Base-by-base conservation (phyloP, 2,888 invertebrate genomes). In the Rotaria macrura region DNA sequence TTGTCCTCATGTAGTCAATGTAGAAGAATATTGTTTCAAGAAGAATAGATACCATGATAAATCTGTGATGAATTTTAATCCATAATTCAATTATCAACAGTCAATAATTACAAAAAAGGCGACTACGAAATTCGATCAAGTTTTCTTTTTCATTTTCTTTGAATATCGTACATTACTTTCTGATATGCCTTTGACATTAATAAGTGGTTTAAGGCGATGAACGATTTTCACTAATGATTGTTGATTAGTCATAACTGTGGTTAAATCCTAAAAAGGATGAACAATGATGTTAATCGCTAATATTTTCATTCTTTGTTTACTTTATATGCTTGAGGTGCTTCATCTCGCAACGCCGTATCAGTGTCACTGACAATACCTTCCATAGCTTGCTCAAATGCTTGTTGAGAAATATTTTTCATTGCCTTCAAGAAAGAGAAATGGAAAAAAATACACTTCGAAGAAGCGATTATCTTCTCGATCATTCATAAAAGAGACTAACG, bases 261-360 rank as follows among this genome's bases (percentile, higher is more conserved):
- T 79, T 14, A 79, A 79, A 79, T 79, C 40, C 79, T 79, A 43
- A 79, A 43, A 79, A n/a, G n/a, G n/a, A 10, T n/a, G 14, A 20
- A 43, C 1, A 4, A 43, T 43, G 6, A 79, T 4, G 6, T 38
- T 1, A 72, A 38, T 0, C 9, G n/a, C 1, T 79, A 14, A 14
- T 12, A 79, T 40, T 25, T 7, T 43, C 25, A 23, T 79, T 79
- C 47, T 79, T 43, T 10, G 43, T 43, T 43, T 79, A 79, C 79
- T 43, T 79, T 79, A 43, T 79, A 79, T 40, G 79, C 79, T 79
- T 79, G 79, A 43, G 79, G 79, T n/a, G 40, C 40, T 43, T 79
- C 79, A 43, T 79, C 79, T 43, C 79, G 23, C n/a, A 79, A 79
- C 43, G 79, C 79, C n/a, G 79, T n/a, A 79, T 43, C 43, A 0